Evolutionary conservation across 2,797 vertebrate species (phyloP), one percentile per base, ranked within the genome.

Genomic region (Mallotus villosus): DNA sequence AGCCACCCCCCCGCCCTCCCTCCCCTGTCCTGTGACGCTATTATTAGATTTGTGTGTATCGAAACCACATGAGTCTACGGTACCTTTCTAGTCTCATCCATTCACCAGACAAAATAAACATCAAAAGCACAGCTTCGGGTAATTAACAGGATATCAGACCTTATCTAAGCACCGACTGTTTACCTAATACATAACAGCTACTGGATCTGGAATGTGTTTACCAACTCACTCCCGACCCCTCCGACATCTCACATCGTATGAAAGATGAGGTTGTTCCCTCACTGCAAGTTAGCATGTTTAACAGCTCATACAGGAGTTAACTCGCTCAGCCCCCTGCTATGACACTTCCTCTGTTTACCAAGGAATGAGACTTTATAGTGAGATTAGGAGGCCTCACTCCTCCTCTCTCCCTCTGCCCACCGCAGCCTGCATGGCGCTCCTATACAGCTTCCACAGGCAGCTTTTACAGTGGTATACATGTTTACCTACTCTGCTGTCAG

Each of bases 321-420:
- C 74, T 79, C 68, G 53, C 69, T 79, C 34, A 24, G 32, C 46
- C 17, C 29, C 67, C 63, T 34, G 27, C 67, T 78, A 67, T 64
- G 71, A 63, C 72, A 62, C 68, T 78, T 79, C 75, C 75, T 85
- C 82, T 71, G 67, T 88, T 77, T 62, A 67, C 70, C 78, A 64
- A 24, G 65, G 84, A 88, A 85, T 83, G 74, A 78, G 74, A 81
- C 81, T 85, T 78, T 72, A 75, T 72, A 77, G 68, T 80, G 78
- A 55, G 11, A 6, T 34, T 64, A 65, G 74, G 72, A 74, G 61
- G 76, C 65, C 22, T n/a, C 7, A 2, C 27, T 76, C 72, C 78
- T 84, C 82, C 65, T 75, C 62, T 83, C 82, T 63, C 76, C 62
- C 78, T 62, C 72, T 70, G 80, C 71, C 79, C 77, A 61, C 71